Evolutionary conservation across 2,113 vertebrate species (phyloP).

Genomic region (Tenrec ecaudatus): DNA sequence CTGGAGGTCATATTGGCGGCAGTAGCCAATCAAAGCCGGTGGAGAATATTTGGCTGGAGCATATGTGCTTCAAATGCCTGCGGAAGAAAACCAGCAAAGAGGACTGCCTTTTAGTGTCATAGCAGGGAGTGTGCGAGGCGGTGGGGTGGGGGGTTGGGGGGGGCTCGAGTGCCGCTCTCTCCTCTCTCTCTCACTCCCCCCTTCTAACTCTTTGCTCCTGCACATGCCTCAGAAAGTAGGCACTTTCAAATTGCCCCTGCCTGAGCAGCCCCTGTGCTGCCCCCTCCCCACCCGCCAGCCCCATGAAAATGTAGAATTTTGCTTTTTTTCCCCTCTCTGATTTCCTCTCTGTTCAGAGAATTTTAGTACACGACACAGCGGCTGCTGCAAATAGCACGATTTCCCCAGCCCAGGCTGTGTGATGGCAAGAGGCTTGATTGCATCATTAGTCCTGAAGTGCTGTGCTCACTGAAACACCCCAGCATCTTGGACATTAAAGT

Average conservation of each 20-base stretch:
- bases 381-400: conserved; percentile 89
- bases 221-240: conserved; percentile 25
- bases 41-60: conserved; percentile 85
- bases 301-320: conserved; percentile 84
- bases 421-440: conserved; percentile 93
- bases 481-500: conserved; percentile 94
- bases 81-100: conserved; percentile 84
- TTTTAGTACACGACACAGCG: conserved; percentile 87
- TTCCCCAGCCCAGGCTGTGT: conserved; percentile 91
- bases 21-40: conserved; percentile 84
- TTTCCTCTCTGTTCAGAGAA: conserved; percentile 89
- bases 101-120: conserved; percentile 79
- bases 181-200: not conserved
- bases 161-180: too few relatives aligned
- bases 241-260: conserved; percentile 10
- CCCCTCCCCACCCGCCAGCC: conserved; percentile 11
- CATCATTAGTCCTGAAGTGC: conserved; percentile 95
- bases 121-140: conserved; percentile 2
- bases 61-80: conserved; percentile 87
- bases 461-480: conserved; percentile 93
- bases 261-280: conserved; percentile 36
- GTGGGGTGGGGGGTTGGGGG: too few relatives aligned
- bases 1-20: conserved; percentile 83
- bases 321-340: conserved; percentile 84
- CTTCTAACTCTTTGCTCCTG: not conserved